These are phyloP conservation scores for Proteles cristata DNA, from an alignment of 2,113 vertebrate species.

Conservation along the genomic window DNA sequence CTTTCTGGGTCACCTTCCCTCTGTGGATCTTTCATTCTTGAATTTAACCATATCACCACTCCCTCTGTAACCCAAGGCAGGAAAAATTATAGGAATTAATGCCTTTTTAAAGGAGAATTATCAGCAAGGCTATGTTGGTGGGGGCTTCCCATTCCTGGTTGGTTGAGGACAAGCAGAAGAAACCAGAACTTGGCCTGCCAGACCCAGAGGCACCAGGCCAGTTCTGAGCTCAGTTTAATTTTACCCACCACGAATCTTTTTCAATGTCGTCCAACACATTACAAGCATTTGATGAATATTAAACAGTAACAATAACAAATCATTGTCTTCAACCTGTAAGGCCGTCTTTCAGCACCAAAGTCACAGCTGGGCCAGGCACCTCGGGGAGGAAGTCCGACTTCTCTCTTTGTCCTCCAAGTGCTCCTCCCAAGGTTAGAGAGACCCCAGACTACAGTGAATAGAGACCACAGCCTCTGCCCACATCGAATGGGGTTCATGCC, in stretches of 20 bases:
- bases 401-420: background rate
- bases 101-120: background rate
- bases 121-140: background rate
- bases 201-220: constrained; percentile 64
- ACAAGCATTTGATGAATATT: constrained; percentile 57
- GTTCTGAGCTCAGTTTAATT: constrained; percentile 72
- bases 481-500: background rate
- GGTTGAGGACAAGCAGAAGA: background rate
- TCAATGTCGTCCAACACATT: constrained; percentile 55
- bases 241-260: constrained; percentile 37
- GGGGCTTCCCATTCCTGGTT: background rate
- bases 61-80: background rate
- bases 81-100: background rate
- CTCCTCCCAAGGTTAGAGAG: background rate
- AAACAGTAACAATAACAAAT: constrained; percentile 53
- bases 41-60: background rate
- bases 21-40: background rate
- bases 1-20: background rate
- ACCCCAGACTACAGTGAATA: background rate
- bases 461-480: background rate
- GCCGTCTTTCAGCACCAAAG: background rate
- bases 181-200: constrained; percentile 26
- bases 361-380: background rate
- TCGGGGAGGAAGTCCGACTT: background rate
- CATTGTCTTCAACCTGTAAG: background rate